Evolutionary conservation across 2,888 invertebrate genomes (phyloP), one percentile per base, ranked within the genome.

Genomic region (Ptilodon capucinus): DNA sequence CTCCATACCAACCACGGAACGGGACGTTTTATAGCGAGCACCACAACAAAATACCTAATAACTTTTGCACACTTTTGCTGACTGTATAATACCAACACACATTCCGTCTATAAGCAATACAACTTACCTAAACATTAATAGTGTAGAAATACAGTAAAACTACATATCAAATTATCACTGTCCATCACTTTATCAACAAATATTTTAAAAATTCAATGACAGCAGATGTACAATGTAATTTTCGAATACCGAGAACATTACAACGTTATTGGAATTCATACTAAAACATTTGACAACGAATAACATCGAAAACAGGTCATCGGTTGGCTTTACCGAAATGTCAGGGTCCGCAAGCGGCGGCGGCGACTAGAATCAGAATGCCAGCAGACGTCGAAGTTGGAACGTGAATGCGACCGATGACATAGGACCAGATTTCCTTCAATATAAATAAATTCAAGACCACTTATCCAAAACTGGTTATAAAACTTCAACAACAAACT

Each of bases 301-400:
- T 71, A 71, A 67, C 68, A 68, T 69, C 62, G 60, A 73, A 79
- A 79, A 79, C 78, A 74, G 74, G 79, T 80, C 78, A 78, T 72
- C 69, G 66, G 68, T 57, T 76, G 75, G 64, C 68, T 75, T 67
- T 71, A 74, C 61, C 71, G 60, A 88, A 87, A 88, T 88, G 87
- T 88, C 88, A 88, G 83, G 88, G 87, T 81, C 84, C 72, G 64
- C 59, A 51, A 59, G 68, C 57, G 63, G 62, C 67, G 65, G 62
- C 66, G 66, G 63, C 63, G 60, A 59, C 65, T 67, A 68, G 64
- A 74, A 72, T 71, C 76, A 71, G 75, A 87, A 85, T 85, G 81
- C 75, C 84, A 80, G 68, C 70, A 64, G 67, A 72, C 67, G 50
- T 44, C 50, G 32, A 51, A 46, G 49, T 51, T 47, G 64, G 48